Evolutionary conservation across 2,113 vertebrate genomes (phyloP).

Genomic region (Pelecanoides urinatrix): DNA sequence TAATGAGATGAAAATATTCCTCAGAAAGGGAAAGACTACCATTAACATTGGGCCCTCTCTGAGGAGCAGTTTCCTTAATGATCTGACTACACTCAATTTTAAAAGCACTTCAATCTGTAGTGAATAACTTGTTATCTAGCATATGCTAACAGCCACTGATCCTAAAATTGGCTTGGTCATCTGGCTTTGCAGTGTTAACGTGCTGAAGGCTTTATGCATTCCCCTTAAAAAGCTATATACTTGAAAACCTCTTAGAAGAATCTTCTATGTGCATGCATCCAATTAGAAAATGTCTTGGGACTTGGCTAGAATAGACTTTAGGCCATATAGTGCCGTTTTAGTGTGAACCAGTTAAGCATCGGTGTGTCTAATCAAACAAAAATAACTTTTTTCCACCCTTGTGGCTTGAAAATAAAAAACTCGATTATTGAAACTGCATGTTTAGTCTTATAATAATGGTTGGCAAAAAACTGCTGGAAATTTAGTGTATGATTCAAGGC

Average conservation of each 20-base stretch:
- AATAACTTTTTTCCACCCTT: not conserved
- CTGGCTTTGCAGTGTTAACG: not conserved
- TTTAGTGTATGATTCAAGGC: not conserved
- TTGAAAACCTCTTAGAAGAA: not conserved
- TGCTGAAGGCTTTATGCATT: not conserved
- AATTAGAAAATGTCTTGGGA: not conserved
- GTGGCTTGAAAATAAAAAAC: not conserved
- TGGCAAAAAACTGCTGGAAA: not conserved
- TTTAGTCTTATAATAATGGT: not conserved
- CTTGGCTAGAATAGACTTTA: not conserved
- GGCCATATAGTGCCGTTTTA: not conserved
- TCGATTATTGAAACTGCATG: not conserved
- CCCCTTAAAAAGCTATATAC: not conserved
- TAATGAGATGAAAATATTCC: not conserved
- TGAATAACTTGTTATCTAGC: not conserved
- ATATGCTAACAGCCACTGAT: not conserved
- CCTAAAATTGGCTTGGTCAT: not conserved
- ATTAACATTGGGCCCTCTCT: not conserved
- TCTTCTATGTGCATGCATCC: not conserved
- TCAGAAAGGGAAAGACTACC: not conserved
- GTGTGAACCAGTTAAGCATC: not conserved
- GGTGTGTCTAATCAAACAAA: fast-evolving
- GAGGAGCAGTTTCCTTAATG: not conserved
- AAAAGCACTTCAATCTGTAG: not conserved
- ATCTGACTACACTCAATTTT: not conserved